These are phyloP conservation scores for Cosmopolites sordidus DNA, from an alignment of 2,888 invertebrate species.

Conservation along the genomic window DNA sequence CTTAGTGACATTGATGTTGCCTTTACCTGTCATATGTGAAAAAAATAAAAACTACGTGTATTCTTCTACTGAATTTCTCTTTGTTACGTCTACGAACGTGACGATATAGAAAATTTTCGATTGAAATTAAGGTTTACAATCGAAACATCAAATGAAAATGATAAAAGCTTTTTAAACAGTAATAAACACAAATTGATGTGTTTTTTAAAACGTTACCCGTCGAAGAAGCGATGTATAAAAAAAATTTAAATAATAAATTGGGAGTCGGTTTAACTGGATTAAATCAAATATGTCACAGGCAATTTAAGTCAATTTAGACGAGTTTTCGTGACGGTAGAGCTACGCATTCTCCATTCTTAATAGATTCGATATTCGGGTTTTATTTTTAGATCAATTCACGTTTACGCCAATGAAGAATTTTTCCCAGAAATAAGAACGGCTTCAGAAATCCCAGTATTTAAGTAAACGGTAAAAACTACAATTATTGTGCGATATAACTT, in stretches of 20 bases:
- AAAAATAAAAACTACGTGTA: too few species aligned
- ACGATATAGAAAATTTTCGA: too few species aligned
- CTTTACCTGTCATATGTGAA: too few species aligned
- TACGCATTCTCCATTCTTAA: neutral
- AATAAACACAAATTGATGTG: slow-evolving; percentile 27
- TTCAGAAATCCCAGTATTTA: too few species aligned
- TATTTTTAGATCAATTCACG: neutral
- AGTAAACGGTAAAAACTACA: too few species aligned
- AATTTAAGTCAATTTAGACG: slow-evolving; percentile 45
- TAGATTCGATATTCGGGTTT: slow-evolving; percentile 1
- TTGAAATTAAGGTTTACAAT: slow-evolving; percentile 9
- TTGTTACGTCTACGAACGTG: too few species aligned
- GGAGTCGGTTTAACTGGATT: slow-evolving; percentile 36
- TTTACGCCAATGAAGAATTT: neutral
- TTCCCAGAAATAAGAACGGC: too few species aligned
- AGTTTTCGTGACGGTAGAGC: slow-evolving; percentile 26
- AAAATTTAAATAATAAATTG: slow-evolving; percentile 32
- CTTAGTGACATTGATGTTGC: too few species aligned
- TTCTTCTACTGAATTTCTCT: too few species aligned
- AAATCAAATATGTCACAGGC: slow-evolving; percentile 44
- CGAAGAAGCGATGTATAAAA: slow-evolving; percentile 16
- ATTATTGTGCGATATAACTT: neutral
- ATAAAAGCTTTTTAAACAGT: slow-evolving; percentile 15
- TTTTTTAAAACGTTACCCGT: slow-evolving; percentile 21
- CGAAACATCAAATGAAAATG: slow-evolving; percentile 8